Evolutionary conservation across 2,888 invertebrate species (phyloP).

Genomic region (Auanema sp.): DNA sequence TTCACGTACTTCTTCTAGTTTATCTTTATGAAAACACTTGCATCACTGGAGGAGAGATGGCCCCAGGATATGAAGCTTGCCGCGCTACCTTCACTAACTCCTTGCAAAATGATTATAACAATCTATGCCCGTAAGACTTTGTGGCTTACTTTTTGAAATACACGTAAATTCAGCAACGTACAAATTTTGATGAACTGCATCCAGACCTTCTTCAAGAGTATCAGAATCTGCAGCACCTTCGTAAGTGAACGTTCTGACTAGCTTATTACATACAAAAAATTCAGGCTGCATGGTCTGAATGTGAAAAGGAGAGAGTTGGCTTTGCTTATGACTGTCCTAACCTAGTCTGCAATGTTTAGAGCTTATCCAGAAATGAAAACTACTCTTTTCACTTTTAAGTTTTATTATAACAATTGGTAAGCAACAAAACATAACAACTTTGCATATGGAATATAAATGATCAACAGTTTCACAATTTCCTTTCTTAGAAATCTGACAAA

Average conservation of each 20-base stretch:
- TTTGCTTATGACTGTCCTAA: slow-evolving; percentile 40
- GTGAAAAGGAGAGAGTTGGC: slow-evolving; percentile 42
- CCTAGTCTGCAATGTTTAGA: slow-evolving; percentile 22
- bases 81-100: slow-evolving; percentile 34
- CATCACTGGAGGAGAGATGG: slow-evolving; percentile 30
- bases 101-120: slow-evolving; percentile 32
- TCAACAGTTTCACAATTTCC: no score
- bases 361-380: background rate
- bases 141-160: background rate
- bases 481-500: no score
- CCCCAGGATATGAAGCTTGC: slow-evolving; percentile 28
- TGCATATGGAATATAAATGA: no score
- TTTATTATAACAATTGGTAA: no score
- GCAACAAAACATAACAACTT: no score
- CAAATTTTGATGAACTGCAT: slow-evolving; percentile 4
- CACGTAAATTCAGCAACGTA: slow-evolving; percentile 6
- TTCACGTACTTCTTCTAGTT: background rate
- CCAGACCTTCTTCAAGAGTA: background rate
- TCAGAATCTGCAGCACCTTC: background rate
- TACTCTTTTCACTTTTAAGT: no score
- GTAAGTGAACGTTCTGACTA: slow-evolving; percentile 2
- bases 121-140: slow-evolving; percentile 26
- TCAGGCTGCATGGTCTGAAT: slow-evolving; percentile 42
- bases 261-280: slow-evolving; percentile 4
- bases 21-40: slow-evolving; percentile 15